phyloP scores from a whole-genome alignment of 2,113 vertebrate genomes.

The Gorsachius goisagi region DNA sequence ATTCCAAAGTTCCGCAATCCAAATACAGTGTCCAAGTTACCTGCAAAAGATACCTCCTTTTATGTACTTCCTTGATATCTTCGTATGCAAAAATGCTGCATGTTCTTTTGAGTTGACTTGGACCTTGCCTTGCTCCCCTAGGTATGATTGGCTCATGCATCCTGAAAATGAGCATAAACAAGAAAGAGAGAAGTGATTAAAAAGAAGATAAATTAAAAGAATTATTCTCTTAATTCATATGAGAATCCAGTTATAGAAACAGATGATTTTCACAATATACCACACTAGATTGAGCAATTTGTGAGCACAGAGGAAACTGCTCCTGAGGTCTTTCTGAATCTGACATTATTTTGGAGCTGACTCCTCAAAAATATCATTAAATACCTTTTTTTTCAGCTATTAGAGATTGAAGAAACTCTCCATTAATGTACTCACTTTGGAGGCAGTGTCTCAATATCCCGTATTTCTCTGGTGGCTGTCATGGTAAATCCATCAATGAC shows the following conservation, averaged over 20 bases:
- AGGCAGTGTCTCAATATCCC: constrained; percentile 95
- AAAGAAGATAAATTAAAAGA: background rate
- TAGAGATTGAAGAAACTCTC: background rate
- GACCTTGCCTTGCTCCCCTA: constrained; percentile 91
- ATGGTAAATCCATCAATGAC: constrained; percentile 99
- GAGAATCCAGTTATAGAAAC: background rate
- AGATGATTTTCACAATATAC: background rate
- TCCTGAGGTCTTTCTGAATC: background rate
- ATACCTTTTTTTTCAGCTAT: background rate
- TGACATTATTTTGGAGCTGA: background rate
- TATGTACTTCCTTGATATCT: constrained; percentile 98
- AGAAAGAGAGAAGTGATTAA: background rate
- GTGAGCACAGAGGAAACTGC: background rate
- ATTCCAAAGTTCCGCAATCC: background rate
- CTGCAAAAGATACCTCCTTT: constrained; percentile 96
- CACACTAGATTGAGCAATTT: background rate
- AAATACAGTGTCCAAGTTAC: constrained; percentile 49
- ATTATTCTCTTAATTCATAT: background rate
- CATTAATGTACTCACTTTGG: constrained; percentile 81
- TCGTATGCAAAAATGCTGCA: constrained; percentile 98
- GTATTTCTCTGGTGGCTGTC: constrained; percentile 94
- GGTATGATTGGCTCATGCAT: constrained; percentile 98
- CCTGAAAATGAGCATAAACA: constrained; percentile 60
- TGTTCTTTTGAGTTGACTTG: constrained; percentile 93
- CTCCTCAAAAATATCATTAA: background rate